A percentile compares a stretch with the other conserved stretches of the same genome.
Conservation (phyloP, 2,113 vertebrate genomes). For the Alligator mississippiensis region DNA sequence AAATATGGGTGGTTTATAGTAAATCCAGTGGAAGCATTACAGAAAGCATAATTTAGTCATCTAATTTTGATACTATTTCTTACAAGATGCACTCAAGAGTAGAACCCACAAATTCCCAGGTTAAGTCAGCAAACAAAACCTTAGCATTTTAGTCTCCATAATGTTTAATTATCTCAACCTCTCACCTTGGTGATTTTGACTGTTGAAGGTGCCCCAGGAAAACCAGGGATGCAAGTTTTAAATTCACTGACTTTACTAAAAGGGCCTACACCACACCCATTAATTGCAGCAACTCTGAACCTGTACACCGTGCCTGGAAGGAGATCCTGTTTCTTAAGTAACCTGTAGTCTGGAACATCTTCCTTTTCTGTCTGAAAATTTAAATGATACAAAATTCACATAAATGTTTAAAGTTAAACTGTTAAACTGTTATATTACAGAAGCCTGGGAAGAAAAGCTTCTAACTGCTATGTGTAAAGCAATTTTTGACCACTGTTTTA, state of each 20-base stretch:
- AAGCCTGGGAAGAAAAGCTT: background rate
- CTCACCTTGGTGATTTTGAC: slow-evolving; percentile 96
- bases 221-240: slow-evolving; percentile 96
- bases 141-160: background rate
- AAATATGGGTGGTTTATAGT: background rate
- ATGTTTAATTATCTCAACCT: background rate
- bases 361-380: slow-evolving; percentile 78
- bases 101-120: background rate
- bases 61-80: background rate
- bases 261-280: slow-evolving; percentile 89
- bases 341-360: slow-evolving; percentile 84
- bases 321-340: slow-evolving; percentile 88
- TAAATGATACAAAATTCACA: slow-evolving; percentile 12
- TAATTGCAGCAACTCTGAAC: slow-evolving; percentile 94
- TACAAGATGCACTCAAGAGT: background rate
- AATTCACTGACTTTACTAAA: slow-evolving; percentile 95
- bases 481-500: background rate
- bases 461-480: background rate
- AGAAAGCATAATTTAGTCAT: background rate
- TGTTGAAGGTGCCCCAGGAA: slow-evolving; percentile 96
- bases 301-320: slow-evolving; percentile 90
- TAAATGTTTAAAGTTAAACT: background rate
- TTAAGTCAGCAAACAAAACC: background rate
- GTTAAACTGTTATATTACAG: slow-evolving; percentile 1
- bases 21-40: background rate